Evolutionary conservation across 2,113 vertebrate genomes (phyloP), one percentile per base, ranked within the genome.

Genomic region (Mesitornis unicolor): DNA sequence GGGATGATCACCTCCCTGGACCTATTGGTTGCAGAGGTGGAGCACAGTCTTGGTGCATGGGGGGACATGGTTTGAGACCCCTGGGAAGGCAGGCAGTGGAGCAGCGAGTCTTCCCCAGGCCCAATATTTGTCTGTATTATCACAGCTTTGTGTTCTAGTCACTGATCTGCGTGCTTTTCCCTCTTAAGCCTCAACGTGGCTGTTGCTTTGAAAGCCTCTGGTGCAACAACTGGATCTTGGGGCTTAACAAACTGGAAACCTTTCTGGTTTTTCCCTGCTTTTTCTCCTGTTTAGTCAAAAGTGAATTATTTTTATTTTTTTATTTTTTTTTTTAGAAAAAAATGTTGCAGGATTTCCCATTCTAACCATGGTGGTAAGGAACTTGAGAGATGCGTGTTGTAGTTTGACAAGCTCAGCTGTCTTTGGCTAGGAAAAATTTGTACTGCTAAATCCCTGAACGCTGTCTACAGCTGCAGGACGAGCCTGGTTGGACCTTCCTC

Each of bases 11-110:
- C n/a, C n/a, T n/a, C n/a, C n/a, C n/a, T n/a, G n/a, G n/a, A n/a
- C n/a, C n/a, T n/a, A n/a, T n/a, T n/a, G 29, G 6, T 54, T 57
- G 2, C 28, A 19, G 29, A n/a, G 0, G 0, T 45, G 47, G 36
- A 54, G 35, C 33, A 26, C 1, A 1, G 42, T 38, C 60, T 33
- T 0, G 0, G 26, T 42, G 53, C 12, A 0, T 1, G 0, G 60
- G 36, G 20, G 12, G 4, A 26, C 6, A 3, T 71, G 53, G 33
- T 78, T 87, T 0, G 0, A 79, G 45, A 60, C 22, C 28, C 6
- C 17, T 80, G 4, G 21, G 17, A 83, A 76, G 70, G 61, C 78
- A 48, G 36, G 38, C 21, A 26, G 36, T 1, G 4, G 35, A 79
- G 67, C n/a, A 90, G 35, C 3, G 73, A 4, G 59, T 79, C 75